Base-by-base conservation (phyloP, 2,888 invertebrate species). In the Drosophila nigritarsus region DNA sequence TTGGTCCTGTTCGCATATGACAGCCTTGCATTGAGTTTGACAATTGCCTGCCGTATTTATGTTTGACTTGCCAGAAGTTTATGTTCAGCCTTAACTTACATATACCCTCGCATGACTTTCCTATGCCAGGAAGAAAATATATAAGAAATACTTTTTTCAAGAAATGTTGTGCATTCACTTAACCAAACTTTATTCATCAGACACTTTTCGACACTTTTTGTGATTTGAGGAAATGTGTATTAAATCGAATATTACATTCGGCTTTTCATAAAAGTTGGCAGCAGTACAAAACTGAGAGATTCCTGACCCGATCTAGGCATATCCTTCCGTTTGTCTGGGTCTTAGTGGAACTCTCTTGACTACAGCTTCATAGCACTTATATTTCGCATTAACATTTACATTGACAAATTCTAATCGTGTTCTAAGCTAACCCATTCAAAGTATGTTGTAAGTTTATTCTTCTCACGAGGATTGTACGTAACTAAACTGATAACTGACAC, bases 11-110 rank as follows among this genome's bases (percentile, higher is more conserved):
- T 62, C 65, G 27, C 53, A 69, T 65, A 69, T 68, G 65, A 68
- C 74, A 71, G 59, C 65, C 24, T 36, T 49, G 59, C 36, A 49
- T 45, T 42, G 59, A 78, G 64, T 69, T 74, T 66, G 78, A 71
- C 64, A 75, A 64, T 56, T 56, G 24, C 34, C 56, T 40, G 3
- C 63, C 32, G 42, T 36, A 15, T 53, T 59, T 65, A 50, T 55
- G 29, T 73, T 59, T 48, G 51, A 48, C 77, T 64, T 50, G 42
- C 42, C 34, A 56, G 63, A 54, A 63, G 49, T 58, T 60, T 56
- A 48, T 45, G 60, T 11, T 50, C 15, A 55, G 36, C 29, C 42
- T 13, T 11, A 64, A 34, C 24, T 40, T 34, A n/a, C 13, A 8
- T 2, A 45, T 32, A 30, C 13, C 13, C 32, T 48, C 18, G 1